These are phyloP conservation scores for Allygus modestus DNA, from an alignment of 2,888 invertebrate species.

Conservation along the genomic window DNA sequence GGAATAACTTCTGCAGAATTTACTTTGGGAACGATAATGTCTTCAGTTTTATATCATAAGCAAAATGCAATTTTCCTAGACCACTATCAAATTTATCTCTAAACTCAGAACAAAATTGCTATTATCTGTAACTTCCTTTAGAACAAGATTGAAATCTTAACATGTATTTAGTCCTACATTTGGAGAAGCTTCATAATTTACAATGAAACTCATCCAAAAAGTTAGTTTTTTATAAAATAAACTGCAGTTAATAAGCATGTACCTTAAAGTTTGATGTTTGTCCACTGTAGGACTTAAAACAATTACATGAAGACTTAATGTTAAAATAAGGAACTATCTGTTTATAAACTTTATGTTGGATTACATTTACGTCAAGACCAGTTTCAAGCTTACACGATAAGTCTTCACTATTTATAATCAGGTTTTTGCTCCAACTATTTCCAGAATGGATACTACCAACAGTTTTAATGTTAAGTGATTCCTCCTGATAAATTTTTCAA, in stretches of 20 bases:
- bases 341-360: constrained; percentile 4
- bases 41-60: constrained; percentile 1
- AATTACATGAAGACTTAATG: not conserved
- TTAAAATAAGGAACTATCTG: not conserved
- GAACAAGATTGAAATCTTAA: not conserved
- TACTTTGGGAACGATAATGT: not conserved
- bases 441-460: constrained; percentile 9
- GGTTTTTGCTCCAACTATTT: not conserved
- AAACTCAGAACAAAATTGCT: not conserved
- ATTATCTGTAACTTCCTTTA: not conserved
- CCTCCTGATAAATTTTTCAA: not conserved
- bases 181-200: not conserved
- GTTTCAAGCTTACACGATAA: not conserved
- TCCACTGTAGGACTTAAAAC: not conserved
- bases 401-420: not conserved
- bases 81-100: not conserved
- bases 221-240: not conserved
- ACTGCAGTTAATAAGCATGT: not conserved
- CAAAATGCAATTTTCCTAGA: not conserved
- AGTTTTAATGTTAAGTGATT: not conserved
- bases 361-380: constrained; percentile 11
- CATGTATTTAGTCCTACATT: constrained; percentile 18
- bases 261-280: not conserved
- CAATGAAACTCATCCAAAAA: constrained; percentile 21
- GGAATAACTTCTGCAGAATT: not conserved